Evolutionary conservation across 2,797 vertebrate species (phyloP), one percentile per base, ranked within the genome.

Genomic region (Siniperca undulata): DNA sequence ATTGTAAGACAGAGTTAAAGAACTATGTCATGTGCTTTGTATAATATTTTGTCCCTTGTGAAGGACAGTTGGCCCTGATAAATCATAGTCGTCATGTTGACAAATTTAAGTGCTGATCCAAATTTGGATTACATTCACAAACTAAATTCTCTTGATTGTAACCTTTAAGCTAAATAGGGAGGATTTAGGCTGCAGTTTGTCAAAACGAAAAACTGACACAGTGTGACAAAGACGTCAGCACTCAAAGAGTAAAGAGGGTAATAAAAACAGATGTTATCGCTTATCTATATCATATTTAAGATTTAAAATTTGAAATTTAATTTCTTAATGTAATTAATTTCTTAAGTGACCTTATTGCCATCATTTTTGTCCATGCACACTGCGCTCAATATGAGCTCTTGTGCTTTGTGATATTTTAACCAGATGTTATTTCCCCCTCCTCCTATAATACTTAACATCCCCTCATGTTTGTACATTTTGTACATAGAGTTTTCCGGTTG

Each of bases 401-500:
- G 87, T 89, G 89, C 77, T 86, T 87, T 81, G 76, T 88, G 87
- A 84, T 91, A 78, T 75, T 89, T 88, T 86, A 85, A 83, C 84
- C 79, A 82, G 81, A 89, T 87, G 71, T 90, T 89, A 81, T 82
- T 69, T 19, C 55, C 86, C 69, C 71, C 79, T 74, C 82, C 78
- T 76, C 58, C 34, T 81, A 86, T 80, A 85, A 85, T 82, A 84
- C 85, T 88, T 80, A 86, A 89, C 73, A 88, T 73, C 87, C 82
- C 92, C 83, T 85, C 87, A 84, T 87, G 83, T 94, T 94, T 96
- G 95, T 95, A 96, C 94, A 95, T 94, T 93, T 89, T 96, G 96
- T 96, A 96, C 94, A 97, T 96, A 96, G 84, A 92, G 86, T 94
- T 95, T 92, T 95, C 93, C 83, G 85, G 93, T 95, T 91, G 95